A percentile compares a stretch with the other conserved stretches of the same genome.
Evolutionary conservation across 1,140 invertebrate species (phyloP).

Genomic region (Helicoverpa zea): DNA sequence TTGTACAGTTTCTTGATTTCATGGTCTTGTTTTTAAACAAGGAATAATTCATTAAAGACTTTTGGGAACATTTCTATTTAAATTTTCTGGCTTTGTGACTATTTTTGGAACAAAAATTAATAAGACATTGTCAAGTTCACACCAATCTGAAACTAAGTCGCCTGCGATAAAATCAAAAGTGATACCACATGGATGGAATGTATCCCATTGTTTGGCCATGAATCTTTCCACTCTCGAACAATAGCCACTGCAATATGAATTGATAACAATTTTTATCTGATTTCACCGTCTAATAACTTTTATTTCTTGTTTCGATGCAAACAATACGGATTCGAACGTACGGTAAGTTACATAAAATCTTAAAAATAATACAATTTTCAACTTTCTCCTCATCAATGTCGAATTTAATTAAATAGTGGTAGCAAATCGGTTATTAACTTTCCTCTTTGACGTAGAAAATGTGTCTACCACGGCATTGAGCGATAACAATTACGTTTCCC

Average conservation of each 20-base stretch:
- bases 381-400: constrained; percentile 63
- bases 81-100: background rate
- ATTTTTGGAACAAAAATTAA: constrained; percentile 4
- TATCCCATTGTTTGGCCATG: constrained; percentile 6
- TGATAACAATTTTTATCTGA: constrained; percentile 29
- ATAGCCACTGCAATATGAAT: constrained; percentile 30
- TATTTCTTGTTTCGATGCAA: constrained; percentile 54
- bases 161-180: constrained; percentile 9
- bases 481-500: constrained; percentile 72
- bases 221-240: constrained; percentile 16
- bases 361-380: constrained; percentile 11
- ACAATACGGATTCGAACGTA: constrained; percentile 52
- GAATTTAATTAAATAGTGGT: constrained; percentile 70
- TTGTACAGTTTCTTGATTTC: no score
- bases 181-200: constrained; percentile 4
- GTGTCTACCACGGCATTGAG: constrained; percentile 62
- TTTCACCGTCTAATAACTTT: constrained; percentile 40
- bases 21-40: no score
- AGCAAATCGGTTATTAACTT: constrained; percentile 79
- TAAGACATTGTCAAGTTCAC: constrained; percentile 68
- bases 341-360: constrained; percentile 57
- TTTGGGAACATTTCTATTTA: background rate
- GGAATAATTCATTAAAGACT: background rate
- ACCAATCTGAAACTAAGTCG: constrained; percentile 51
- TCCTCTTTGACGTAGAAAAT: constrained; percentile 77